Evolutionary conservation across 2,888 invertebrate genomes (phyloP), one percentile per base, ranked within the genome.

Genomic region (Acanthosepion esculentum): DNA sequence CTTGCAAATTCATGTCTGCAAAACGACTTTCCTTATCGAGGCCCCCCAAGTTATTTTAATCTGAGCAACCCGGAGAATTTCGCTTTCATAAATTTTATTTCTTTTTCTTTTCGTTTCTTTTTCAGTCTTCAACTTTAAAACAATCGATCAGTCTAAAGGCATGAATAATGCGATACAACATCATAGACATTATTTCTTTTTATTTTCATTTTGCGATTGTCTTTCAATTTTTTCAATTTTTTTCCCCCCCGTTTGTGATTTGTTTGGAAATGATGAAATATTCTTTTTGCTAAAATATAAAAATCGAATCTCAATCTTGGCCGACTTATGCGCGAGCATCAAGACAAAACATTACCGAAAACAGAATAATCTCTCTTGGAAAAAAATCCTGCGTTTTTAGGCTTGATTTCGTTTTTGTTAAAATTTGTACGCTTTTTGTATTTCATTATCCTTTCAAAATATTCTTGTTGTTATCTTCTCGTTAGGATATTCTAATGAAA

Each of bases 281-380:
- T n/a, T n/a, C n/a, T 78, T n/a, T 78, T 78, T 78, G 33, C 33
- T 78, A 78, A 78, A 78, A 78, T 15, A 78, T 33, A 78, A 78
- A 78, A n/a, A 78, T 78, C 78, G 78, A 78, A 78, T 78, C 3
- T 41, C 78, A 33, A 33, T 78, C 78, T 78, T 78, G 78, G n/a
- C 78, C 78, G 78, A 78, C n/a, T 78, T 78, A 78, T 33, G 78
- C 78, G 12, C n/a, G 18, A n/a, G 78, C 78, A 10, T 15, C 78
- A 78, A 78, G 78, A 78, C 78, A 78, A 78, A 78, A 78, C 78
- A 78, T 78, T 78, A 78, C 78, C n/a, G n/a, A 78, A 78, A 78
- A n/a, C 15, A 78, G 33, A 78, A n/a, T 29, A 26, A 41, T 41
- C 29, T 20, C 12, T 20, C n/a, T n/a, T 7, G 15, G 5, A 78